These are phyloP conservation scores for Sycobia sp. DNA, from an alignment of 1,140 invertebrate genomes.

Conservation along the genomic window DNA sequence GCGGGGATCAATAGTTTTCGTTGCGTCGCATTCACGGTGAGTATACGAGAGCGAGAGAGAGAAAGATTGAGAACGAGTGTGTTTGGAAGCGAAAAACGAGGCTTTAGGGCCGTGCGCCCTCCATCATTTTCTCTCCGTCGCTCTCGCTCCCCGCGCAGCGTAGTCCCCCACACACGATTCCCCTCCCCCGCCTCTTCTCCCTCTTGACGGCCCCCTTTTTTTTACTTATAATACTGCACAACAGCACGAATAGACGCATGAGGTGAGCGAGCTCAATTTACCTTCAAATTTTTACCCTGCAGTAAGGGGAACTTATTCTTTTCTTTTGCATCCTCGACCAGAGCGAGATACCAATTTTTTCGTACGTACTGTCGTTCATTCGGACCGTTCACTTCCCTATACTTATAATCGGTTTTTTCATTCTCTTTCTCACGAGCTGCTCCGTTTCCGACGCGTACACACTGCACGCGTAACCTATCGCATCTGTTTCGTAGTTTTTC, in stretches of 20 bases:
- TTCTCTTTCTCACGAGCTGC: constrained; percentile 5
- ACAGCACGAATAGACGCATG: constrained; percentile 5
- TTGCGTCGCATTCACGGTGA: constrained; percentile 16
- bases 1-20: constrained; percentile 32
- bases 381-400: not conserved
- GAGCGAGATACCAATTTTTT: not conserved
- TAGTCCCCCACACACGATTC: not conserved
- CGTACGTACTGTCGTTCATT: not conserved
- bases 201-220: not conserved
- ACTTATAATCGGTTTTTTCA: not conserved
- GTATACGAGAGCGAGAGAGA: too few species aligned
- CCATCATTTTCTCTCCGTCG: constrained; percentile 10
- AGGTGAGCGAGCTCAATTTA: constrained; percentile 9
- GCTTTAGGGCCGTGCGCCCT: constrained; percentile 35
- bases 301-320: not conserved
- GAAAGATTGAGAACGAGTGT: too few species aligned
- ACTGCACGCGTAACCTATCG: not conserved
- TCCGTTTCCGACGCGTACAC: not conserved
- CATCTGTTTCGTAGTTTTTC: not conserved
- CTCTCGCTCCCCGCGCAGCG: not conserved
- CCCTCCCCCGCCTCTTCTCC: not conserved
- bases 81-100: constrained; percentile 20
- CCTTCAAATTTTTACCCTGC: constrained; percentile 12
- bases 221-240: constrained; percentile 9
- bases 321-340: not conserved